Percentiles rank a stretch among this genome's conserved stretches.
phyloP scores from a whole-genome alignment of 2,888 invertebrate species.

The Ellobium chinense region DNA sequence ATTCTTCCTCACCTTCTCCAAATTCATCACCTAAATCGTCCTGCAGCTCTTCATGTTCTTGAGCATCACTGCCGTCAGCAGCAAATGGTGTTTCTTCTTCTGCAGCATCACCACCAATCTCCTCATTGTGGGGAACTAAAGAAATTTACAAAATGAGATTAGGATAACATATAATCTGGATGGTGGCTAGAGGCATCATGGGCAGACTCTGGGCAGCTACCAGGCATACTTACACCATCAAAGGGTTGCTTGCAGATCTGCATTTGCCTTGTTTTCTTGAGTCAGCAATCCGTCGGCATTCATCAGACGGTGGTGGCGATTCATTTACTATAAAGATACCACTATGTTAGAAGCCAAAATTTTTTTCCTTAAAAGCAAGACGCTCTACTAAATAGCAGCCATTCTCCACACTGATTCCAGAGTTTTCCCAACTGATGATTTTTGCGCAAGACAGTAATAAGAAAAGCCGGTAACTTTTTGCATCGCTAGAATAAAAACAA shows the following conservation, averaged over 20 bases:
- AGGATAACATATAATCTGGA: slow-evolving; percentile 42
- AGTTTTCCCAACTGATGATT: too few relatives aligned
- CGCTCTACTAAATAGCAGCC: too few relatives aligned
- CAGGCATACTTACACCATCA: slow-evolving; percentile 36
- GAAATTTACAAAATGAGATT: slow-evolving; percentile 49
- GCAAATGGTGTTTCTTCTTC: neutral
- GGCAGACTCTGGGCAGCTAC: slow-evolving; percentile 27
- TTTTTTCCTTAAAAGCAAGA: too few relatives aligned
- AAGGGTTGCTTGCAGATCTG: neutral
- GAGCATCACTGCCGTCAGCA: slow-evolving; percentile 12
- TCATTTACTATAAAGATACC: neutral
- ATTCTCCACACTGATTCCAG: too few relatives aligned
- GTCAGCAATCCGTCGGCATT: neutral
- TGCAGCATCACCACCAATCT: slow-evolving; percentile 1
- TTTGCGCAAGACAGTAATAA: too few relatives aligned
- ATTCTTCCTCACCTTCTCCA: slow-evolving; percentile 16
- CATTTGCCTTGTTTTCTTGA: neutral
- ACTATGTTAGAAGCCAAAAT: neutral
- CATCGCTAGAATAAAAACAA: too few relatives aligned
- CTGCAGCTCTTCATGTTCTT: neutral
- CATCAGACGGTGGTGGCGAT: neutral
- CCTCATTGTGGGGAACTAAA: slow-evolving; percentile 43
- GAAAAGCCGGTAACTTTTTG: too few relatives aligned
- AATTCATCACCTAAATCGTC: slow-evolving; percentile 5
- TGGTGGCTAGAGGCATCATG: slow-evolving; percentile 38